Evolutionary conservation across 1,140 invertebrate species (phyloP), one percentile per base, ranked within the genome.

Genomic region (Psix sp.): DNA sequence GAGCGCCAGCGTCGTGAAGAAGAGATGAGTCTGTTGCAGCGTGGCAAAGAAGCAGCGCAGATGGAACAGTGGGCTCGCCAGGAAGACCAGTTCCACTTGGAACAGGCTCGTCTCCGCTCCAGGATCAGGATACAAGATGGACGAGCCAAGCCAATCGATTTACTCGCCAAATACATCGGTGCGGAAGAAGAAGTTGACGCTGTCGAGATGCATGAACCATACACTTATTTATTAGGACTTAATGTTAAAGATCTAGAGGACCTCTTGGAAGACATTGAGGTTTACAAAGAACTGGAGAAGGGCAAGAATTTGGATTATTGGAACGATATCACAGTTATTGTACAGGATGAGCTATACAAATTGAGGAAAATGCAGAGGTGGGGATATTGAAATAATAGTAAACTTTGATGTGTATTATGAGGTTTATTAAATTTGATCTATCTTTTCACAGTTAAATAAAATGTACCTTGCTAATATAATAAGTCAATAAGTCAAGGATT

Each of bases 151-250:
- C 97, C 98, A 0, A 99, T 99, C 77, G 98, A 99, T 90, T 89
- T 99, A 43, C 86, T 99, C 33, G 97, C 97, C 0, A 96, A 98
- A 86, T 99, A 99, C 80, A 96, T 99, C 17, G 96, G 94, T 82
- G 94, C 94, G 0, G 95, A 97, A 81, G 94, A 96, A 78, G 93
- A 96, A 77, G 93, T 95, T 21, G 94, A 96, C 84, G 94, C 95
- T 1, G 93, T 98, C 16, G 97, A 99, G 88, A 97, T 99, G 95
- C 96, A 98, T 80, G 97, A 99, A 85, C 98, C 98, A 0, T 99
- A 98, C 78, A 96, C 95, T 0, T 97, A 98, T 83, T 88, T 99
- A 0, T 95, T 97, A 82, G 98, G 97, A 1, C 86, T 99, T 17
- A 93, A 94, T 3, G 91, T 95, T 5, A 92, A 93, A 68, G 98